Base-by-base conservation (phyloP, 2,888 invertebrate genomes). In the Melanophora roralis region DNA sequence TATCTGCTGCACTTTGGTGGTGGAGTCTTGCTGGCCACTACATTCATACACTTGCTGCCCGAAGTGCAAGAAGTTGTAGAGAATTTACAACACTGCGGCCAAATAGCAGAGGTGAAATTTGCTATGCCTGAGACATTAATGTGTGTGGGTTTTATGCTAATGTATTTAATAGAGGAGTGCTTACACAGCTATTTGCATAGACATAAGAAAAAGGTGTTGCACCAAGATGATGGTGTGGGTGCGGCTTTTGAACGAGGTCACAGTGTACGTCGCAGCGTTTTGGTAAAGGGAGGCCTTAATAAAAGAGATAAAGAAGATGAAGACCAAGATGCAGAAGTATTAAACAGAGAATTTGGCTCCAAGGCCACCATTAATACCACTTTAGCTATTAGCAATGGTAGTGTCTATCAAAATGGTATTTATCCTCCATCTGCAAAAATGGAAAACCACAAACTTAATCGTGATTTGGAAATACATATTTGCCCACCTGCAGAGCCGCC, bases 21-120 rank as follows among this genome's bases (percentile, higher is more conserved):
- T n/a, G 96, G 96, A 9, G 96, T 96, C 0, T 90, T 96, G 16
- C 90, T 96, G 43, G 93, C 94, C 81, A 96, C 96, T 2, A 95
- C 95, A 4, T 95, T 96, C 86, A 89, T 95, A 82, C 96, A 96
- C 85, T 90, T 96, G 84, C 90, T 96, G 69, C 96, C 96, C 1
- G 96, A 96, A 90, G 94, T 96, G 0, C 90, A 92, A 9, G 94
- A 95, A 84, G 92, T 92, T 72, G 92, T 95, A 9, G 90, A 92
- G n/a, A 88, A 91, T 59, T 89, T 95, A 78, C 92, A 93, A 84
- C 91, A 85, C 2, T 86, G 87, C 8, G 84, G 83, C 1, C 81
- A 83, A 19, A 86, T 95, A 47, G 91, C 91, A 0, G 84, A 90
- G 0, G 90, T 93, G 8, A 90, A 91, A 0, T 93, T 95, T 85